A percentile compares a stretch with the other conserved stretches of the same genome.
phyloP scores from a whole-genome alignment of 1,140 invertebrate species.

The Melipona quadrifasciata region DNA sequence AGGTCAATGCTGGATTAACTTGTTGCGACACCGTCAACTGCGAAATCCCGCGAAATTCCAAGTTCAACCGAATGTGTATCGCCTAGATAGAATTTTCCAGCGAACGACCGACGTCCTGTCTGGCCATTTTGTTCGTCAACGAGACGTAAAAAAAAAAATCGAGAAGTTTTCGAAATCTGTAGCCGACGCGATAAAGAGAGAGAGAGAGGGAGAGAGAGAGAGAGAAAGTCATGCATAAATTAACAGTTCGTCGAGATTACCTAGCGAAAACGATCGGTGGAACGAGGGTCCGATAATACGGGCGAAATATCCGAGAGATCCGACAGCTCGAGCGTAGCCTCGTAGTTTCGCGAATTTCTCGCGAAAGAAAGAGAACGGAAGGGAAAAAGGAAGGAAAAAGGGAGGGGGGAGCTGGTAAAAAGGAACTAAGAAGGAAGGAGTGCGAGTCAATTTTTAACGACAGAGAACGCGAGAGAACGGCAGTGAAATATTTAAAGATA shows the following conservation, averaged over 20 bases:
- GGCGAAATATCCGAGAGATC: not conserved
- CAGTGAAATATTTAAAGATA: slow-evolving; percentile 59
- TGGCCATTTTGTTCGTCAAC: no score
- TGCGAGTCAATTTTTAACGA: slow-evolving; percentile 43
- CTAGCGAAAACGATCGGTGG: not conserved
- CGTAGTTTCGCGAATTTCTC: slow-evolving; percentile 14
- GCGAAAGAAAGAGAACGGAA: no score
- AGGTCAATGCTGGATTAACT: slow-evolving; percentile 11
- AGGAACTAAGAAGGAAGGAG: not conserved
- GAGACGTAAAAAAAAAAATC: not conserved
- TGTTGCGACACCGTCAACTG: not conserved
- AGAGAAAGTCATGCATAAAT: slow-evolving; percentile 27
- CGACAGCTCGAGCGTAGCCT: not conserved
- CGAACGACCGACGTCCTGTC: no score
- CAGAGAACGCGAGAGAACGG: not conserved
- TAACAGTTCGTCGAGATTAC: slow-evolving; percentile 25
- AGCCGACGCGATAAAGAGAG: not conserved
- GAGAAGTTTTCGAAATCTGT: not conserved
- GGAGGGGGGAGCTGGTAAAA: not conserved
- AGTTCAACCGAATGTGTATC: not conserved
- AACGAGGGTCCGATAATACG: slow-evolving; percentile 15
- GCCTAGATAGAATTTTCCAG: no score
- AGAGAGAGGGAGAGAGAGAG: no score
- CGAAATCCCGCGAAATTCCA: not conserved
- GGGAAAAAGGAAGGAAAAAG: not conserved